Conservation (phyloP, 2,888 invertebrate genomes). For the Cephus pygmeus region DNA sequence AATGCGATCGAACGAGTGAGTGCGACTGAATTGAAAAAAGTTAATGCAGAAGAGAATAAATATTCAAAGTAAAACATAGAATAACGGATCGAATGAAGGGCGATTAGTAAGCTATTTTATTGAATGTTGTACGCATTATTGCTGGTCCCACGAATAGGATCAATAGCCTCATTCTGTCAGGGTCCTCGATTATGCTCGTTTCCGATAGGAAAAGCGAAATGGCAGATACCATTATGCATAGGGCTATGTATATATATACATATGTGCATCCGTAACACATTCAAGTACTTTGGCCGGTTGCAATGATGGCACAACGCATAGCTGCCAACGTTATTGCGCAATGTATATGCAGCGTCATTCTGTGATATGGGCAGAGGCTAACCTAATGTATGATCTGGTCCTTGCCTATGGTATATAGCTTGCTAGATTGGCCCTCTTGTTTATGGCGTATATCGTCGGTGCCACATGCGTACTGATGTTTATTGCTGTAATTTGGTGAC, state of each 20-base stretch:
- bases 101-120: background rate
- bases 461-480: slow-evolving; percentile 10
- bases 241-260: background rate
- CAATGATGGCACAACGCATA: background rate
- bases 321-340: slow-evolving; percentile 3
- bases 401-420: slow-evolving; percentile 15
- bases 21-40: background rate
- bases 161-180: background rate
- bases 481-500: slow-evolving; percentile 23
- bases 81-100: background rate
- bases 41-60: background rate
- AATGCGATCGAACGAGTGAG: background rate
- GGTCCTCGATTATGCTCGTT: background rate
- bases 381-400: slow-evolving; percentile 16
- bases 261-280: background rate
- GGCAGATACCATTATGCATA: background rate
- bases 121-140: background rate
- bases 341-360: slow-evolving; percentile 3
- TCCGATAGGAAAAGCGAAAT: background rate
- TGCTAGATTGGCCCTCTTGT: slow-evolving; percentile 20
- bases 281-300: background rate
- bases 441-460: slow-evolving; percentile 10
- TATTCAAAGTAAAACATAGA: background rate
- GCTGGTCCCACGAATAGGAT: background rate
- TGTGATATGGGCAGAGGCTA: background rate